Base-by-base conservation (phyloP, 1,140 invertebrate species). In the Holcopasites calliopsidis region DNA sequence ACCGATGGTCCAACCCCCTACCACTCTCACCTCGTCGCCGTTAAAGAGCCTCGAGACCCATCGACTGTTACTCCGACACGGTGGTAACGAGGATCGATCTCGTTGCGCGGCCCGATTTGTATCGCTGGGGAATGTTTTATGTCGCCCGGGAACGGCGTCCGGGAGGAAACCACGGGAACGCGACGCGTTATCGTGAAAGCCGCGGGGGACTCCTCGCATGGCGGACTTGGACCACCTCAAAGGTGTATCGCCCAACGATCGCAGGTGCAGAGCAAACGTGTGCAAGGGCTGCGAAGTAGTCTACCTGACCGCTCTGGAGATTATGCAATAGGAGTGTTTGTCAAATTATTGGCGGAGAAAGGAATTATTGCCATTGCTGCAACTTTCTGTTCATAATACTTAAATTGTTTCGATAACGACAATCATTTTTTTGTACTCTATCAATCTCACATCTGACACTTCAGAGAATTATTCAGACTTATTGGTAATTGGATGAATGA, bases 61-160 rank as follows among this genome's bases (percentile, higher is more conserved):
- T n/a, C 31, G 44, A n/a, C 31, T 42, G 55, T 52, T n/a, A n/a
- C 26, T 26, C n/a, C 26, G 58, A 21, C 47, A 47, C 44, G 44
- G 44, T 5, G 74, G 79, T 87, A 87, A 87, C 84, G 80, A 87
- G 83, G 83, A 87, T 88, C 78, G 82, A 87, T 89, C 84, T 85
- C 68, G 74, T 82, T 77, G 70, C 66, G 33, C 35, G 55, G 44
- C 44, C n/a, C 82, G 83, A 84, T 85, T 85, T 85, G 84, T 84
- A 80, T 83, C 83, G 61, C 33, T 33, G 47, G 23, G 44, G 49
- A 47, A 60, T 78, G 55, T 60, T 65, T 79, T 70, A 64, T 77
- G 80, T 76, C 69, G 79, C 68, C 58, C 47, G 55, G 61, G 40
- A 52, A n/a, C n/a, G 38, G 42, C 28, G 38, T 44, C 57, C 50